Evolutionary conservation across 1,140 invertebrate species (phyloP), one percentile per base, ranked within the genome.

Genomic region (Macrobrachium nipponense): DNA sequence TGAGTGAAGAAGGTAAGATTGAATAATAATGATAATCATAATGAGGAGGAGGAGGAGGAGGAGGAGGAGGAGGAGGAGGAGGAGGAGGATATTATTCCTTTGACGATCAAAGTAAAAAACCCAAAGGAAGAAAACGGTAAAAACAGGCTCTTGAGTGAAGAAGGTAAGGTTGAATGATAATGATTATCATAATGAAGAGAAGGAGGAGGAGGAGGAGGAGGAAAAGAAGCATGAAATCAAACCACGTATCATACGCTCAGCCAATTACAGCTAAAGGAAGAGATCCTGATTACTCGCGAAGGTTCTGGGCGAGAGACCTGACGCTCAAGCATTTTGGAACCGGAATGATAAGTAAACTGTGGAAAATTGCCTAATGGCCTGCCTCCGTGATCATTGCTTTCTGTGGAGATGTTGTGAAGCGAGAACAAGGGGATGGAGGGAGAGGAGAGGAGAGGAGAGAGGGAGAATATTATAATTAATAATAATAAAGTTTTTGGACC

Each of bases 341-440:
- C 58, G n/a, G 59, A 72, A 82, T 75, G 80, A 70, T 82, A 82
- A 62, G 81, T 82, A 70, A 82, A 76, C 81, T 75, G 59, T 44
- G 72, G 60, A 43, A 58, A 60, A 82, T 62, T 27, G 72, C 23
- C 62, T 82, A 82, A 82, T 82, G 81, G 73, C 27, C 27, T 51
- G 59, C 59, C 23, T 64, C 27, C 44, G 23, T 70, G 81, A 82
- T 75, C 76, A 82, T 72, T 17, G 70, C 27, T 10, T 44, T 20
- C 36, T 60, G 23, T 27, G 44, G 70, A 75, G 51, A 75, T 70
- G 81, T 60, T 43, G 14, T 17, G 58, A 36, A 36, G 27, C 4
- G 27, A 18, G 61, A 18, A 36, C 20, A 60, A 62, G 77, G 77
- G 5, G 80, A 14, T 18, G 66, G 44, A 51, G 5, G 44, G 44